Conservation (phyloP, 1,140 invertebrate genomes). For the Listronotus bonariensis region DNA sequence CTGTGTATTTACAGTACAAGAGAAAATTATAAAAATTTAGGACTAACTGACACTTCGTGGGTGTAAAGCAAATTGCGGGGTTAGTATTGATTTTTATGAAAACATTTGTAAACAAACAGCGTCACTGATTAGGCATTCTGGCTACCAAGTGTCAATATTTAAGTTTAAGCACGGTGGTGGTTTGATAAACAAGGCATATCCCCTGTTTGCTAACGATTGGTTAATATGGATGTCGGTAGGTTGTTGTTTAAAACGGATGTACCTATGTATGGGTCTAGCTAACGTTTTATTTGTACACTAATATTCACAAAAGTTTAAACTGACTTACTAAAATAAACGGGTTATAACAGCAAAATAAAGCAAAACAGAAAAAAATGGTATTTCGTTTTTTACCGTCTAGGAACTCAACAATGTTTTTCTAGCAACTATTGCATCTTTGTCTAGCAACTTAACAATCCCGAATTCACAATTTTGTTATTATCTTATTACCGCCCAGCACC, state of each 20-base stretch:
- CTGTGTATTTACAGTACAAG: constrained; percentile 9
- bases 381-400: too few species aligned
- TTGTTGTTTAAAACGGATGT: background rate
- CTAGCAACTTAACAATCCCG: too few species aligned
- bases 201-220: constrained; percentile 26
- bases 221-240: constrained; percentile 6
- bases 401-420: too few species aligned
- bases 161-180: constrained; percentile 25
- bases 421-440: too few species aligned
- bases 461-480: too few species aligned
- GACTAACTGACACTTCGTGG: constrained; percentile 16
- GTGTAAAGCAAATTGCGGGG: constrained; percentile 24
- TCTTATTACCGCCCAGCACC: too few species aligned
- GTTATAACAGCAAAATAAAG: too few species aligned
- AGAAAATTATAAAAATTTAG: constrained; percentile 11
- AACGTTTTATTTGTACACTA: too few species aligned
- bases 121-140: constrained; percentile 31
- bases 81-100: constrained; percentile 28
- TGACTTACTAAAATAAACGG: too few species aligned
- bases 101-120: constrained; percentile 15
- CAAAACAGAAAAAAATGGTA: too few species aligned
- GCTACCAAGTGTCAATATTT: constrained; percentile 35
- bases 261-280: background rate
- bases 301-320: too few species aligned
- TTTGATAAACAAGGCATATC: constrained; percentile 27